phyloP scores from a whole-genome alignment of 2,113 vertebrate species.

The Diadophis punctatus region DNA sequence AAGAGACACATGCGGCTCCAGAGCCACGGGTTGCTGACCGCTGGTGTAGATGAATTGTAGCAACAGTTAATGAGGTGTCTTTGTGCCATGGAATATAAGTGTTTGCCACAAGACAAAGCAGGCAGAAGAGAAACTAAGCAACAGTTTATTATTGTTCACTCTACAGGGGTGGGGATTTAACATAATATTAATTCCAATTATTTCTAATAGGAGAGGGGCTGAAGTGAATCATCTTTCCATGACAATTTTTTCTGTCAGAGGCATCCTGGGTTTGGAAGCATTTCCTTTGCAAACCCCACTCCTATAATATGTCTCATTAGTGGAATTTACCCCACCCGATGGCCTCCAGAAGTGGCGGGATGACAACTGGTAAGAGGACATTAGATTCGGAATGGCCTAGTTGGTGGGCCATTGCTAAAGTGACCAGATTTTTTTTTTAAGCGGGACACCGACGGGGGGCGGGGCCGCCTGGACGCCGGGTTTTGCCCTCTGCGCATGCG shows the following conservation, averaged over 20 bases:
- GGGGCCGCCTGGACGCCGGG: no score
- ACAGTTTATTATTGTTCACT: background rate
- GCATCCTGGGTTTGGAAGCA: background rate
- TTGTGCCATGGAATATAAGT: background rate
- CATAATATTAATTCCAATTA: background rate
- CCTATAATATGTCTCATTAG: background rate
- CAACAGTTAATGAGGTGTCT: background rate
- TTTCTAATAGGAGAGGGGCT: background rate
- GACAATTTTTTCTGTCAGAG: background rate
- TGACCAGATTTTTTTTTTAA: no score
- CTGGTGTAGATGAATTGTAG: background rate
- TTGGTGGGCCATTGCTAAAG: background rate
- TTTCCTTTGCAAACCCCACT: background rate
- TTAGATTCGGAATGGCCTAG: background rate
- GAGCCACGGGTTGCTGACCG: no score
- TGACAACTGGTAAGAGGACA: background rate
- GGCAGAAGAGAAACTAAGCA: background rate
- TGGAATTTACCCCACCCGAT: background rate
- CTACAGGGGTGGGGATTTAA: background rate
- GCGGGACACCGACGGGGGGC: no score
- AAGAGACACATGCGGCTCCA: no score
- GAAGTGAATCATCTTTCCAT: background rate
- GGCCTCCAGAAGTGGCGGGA: background rate
- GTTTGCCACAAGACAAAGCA: background rate
- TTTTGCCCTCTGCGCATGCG: no score